Percentiles rank a stretch among this genome's conserved stretches.
Conservation (phyloP, 2,797 vertebrate genomes). For the Miichthys miiuy region DNA sequence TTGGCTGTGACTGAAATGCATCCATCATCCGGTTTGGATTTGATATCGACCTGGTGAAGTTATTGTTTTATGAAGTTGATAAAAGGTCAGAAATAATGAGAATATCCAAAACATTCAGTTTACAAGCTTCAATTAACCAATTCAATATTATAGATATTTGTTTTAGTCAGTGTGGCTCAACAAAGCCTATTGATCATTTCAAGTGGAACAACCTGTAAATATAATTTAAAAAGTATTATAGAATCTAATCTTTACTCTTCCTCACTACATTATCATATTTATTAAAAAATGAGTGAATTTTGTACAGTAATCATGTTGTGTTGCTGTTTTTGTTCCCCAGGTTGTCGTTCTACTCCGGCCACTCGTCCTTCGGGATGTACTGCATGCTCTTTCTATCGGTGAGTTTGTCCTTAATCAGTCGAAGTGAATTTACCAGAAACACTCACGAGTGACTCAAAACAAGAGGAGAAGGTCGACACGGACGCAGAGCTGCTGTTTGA, state of each 20-base stretch:
- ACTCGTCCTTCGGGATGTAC: conserved; percentile 99
- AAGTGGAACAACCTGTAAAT: not conserved
- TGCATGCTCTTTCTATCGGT: conserved; percentile 98
- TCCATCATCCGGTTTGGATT: not conserved
- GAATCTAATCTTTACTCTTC: not conserved
- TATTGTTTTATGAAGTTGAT: not conserved
- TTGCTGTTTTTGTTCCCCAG: conserved; percentile 75
- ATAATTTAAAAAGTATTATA: not conserved
- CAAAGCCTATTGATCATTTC: no score
- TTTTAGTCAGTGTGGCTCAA: not conserved
- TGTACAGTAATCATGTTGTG: not conserved
- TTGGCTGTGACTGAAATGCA: not conserved
- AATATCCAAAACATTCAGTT: not conserved
- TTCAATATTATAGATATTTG: not conserved
- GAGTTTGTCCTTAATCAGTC: conserved; percentile 78
- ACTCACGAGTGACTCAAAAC: conserved; percentile 36
- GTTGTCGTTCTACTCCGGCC: conserved; percentile 97
- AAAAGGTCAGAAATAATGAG: not conserved
- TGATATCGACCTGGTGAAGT: not conserved
- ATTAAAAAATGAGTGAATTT: not conserved
- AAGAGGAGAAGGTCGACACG: conserved; percentile 15
- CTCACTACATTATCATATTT: not conserved
- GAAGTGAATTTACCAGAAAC: conserved; percentile 45
- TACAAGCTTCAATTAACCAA: not conserved
- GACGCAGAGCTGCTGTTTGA: not conserved